phyloP scores from a whole-genome alignment of 1,140 invertebrate genomes.

The Heliconius himera region DNA sequence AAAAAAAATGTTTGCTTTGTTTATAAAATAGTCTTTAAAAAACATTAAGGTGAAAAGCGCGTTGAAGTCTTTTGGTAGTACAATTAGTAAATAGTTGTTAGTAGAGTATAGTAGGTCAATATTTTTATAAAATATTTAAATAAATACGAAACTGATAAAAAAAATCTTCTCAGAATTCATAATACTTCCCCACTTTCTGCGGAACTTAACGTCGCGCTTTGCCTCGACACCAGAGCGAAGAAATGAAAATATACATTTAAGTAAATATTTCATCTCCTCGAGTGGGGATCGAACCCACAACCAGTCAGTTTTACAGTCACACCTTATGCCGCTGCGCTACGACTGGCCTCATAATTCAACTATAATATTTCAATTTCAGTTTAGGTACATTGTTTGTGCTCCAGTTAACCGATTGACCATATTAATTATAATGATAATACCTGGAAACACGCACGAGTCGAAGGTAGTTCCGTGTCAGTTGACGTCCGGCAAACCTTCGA shows the following conservation, averaged over 20 bases:
- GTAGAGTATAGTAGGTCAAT: not conserved
- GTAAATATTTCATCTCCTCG: too few relatives aligned
- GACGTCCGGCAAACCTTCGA: slow-evolving; percentile 79
- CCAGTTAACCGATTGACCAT: slow-evolving; percentile 48
- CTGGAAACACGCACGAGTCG: slow-evolving; percentile 69
- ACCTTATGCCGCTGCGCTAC: too few relatives aligned
- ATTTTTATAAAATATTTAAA: not conserved
- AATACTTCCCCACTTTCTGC: too few relatives aligned
- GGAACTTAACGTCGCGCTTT: too few relatives aligned
- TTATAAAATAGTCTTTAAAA: too few relatives aligned
- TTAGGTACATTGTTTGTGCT: slow-evolving; percentile 35
- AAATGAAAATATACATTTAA: too few relatives aligned
- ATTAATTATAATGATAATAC: slow-evolving; percentile 64
- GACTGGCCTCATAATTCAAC: not conserved
- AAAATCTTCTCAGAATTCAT: too few relatives aligned
- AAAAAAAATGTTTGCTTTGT: too few relatives aligned
- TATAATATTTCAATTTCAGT: not conserved
- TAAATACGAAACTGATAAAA: not conserved
- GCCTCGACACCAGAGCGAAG: too few relatives aligned
- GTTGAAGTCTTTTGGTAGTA: slow-evolving; percentile 26
- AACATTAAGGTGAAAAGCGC: not conserved
- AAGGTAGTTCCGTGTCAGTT: slow-evolving; percentile 77
- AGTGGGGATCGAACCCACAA: too few relatives aligned
- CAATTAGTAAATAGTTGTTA: not conserved
- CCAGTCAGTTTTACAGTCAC: too few relatives aligned